These are phyloP conservation scores for Percina caprodes DNA, from an alignment of 2,113 vertebrate genomes.

Conservation along the genomic window DNA sequence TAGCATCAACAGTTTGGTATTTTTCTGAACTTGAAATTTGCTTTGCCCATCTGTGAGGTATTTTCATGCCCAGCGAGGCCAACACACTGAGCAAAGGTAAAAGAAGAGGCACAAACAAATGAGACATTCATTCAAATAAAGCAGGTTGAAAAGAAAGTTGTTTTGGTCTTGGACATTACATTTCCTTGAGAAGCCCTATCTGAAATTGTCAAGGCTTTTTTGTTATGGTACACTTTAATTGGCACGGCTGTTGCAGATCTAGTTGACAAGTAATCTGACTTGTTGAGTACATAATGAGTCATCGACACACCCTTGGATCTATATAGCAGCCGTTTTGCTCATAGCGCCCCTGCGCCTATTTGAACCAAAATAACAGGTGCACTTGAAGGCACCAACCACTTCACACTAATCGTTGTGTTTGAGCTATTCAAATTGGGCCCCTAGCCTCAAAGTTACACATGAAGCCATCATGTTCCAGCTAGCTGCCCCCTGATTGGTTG, in stretches of 20 bases:
- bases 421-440: background rate
- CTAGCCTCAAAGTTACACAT: background rate
- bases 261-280: background rate
- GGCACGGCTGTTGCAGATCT: background rate
- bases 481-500: background rate
- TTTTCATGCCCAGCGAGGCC: too few relatives aligned
- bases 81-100: too few relatives aligned
- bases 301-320: background rate
- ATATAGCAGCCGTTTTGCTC: background rate
- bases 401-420: background rate
- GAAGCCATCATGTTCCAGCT: background rate
- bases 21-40: too few relatives aligned
- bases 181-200: background rate
- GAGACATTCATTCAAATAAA: background rate
- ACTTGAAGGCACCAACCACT: background rate
- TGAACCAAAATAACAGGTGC: background rate
- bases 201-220: too few relatives aligned
- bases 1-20: too few relatives aligned
- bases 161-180: background rate
- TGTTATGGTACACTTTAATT: background rate
- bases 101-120: background rate
- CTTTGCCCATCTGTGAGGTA: too few relatives aligned
- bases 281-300: background rate
- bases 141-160: background rate
- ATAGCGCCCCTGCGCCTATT: background rate